Evolutionary conservation across 2,888 invertebrate genomes (phyloP).

Genomic region (Cerceris ruficornis): DNA sequence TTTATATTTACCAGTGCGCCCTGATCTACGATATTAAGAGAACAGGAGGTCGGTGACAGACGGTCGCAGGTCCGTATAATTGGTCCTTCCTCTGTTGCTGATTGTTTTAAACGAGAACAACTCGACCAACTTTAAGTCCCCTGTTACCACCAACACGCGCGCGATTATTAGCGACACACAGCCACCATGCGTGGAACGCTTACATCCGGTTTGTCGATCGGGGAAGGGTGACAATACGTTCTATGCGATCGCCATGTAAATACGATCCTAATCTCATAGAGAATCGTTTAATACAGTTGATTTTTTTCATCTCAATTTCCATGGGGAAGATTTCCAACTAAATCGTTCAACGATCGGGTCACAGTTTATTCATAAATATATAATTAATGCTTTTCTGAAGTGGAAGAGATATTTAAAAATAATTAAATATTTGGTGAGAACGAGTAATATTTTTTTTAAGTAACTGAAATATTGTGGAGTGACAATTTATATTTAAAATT

Average conservation of each 20-base stretch:
- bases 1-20: constrained; percentile 51
- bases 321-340: neutral
- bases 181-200: constrained; percentile 72
- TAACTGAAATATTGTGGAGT: no score
- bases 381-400: no score
- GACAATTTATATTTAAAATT: neutral
- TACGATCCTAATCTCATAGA: constrained; percentile 60
- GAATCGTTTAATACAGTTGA: constrained; percentile 26
- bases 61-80: constrained; percentile 75
- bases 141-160: constrained; percentile 73
- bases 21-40: constrained; percentile 54
- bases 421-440: no score
- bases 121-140: constrained; percentile 74
- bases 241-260: constrained; percentile 50
- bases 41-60: constrained; percentile 68
- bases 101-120: constrained; percentile 81
- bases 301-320: constrained; percentile 13
- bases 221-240: constrained; percentile 63
- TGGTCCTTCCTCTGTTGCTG: constrained; percentile 79
- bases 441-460: no score
- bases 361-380: no score
- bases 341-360: no score
- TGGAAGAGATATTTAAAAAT: no score
- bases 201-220: constrained; percentile 72
- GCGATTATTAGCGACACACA: constrained; percentile 72